These are phyloP conservation scores for Tupiocoris notatus DNA, from an alignment of 2,888 invertebrate species.

Conservation along the genomic window DNA sequence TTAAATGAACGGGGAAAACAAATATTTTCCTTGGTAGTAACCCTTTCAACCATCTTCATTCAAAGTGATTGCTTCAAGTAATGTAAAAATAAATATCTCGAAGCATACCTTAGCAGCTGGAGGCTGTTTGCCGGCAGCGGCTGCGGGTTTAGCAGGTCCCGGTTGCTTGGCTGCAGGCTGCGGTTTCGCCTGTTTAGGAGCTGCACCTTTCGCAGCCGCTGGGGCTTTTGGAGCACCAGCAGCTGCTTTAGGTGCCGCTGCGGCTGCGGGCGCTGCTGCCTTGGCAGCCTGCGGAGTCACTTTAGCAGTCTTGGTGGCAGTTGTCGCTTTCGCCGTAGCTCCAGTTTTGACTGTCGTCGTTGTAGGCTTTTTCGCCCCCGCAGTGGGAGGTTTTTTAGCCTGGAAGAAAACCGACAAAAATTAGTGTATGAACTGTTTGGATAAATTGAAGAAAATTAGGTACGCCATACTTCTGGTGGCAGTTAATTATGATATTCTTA, in stretches of 20 bases:
- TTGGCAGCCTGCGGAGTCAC: constrained; percentile 44
- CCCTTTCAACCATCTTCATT: constrained; percentile 32
- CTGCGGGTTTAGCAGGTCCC: constrained; percentile 44
- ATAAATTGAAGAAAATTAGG: too few relatives aligned
- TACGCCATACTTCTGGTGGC: too few relatives aligned
- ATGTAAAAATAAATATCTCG: too few relatives aligned
- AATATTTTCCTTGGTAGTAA: too few relatives aligned
- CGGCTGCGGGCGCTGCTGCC: constrained; percentile 42
- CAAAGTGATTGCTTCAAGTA: constrained; percentile 51
- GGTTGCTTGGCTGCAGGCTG: constrained; percentile 42
- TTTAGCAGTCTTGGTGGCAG: constrained; percentile 46
- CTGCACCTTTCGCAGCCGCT: constrained; percentile 44
- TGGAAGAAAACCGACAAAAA: too few relatives aligned
- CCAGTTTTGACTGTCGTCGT: constrained; percentile 44
- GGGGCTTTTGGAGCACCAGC: constrained; percentile 43
- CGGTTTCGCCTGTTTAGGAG: constrained; percentile 42
- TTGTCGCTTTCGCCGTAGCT: constrained; percentile 41
- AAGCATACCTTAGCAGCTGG: constrained; percentile 52
- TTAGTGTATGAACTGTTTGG: too few relatives aligned
- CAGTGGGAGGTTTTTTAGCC: constrained; percentile 46
- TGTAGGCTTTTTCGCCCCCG: constrained; percentile 42
- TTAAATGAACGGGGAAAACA: too few relatives aligned
- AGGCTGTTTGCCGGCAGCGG: constrained; percentile 56
- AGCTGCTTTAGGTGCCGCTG: constrained; percentile 37
- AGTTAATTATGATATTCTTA: too few relatives aligned